Base-by-base conservation (phyloP, 2,113 vertebrate genomes). In the Ammospiza nelsoni region DNA sequence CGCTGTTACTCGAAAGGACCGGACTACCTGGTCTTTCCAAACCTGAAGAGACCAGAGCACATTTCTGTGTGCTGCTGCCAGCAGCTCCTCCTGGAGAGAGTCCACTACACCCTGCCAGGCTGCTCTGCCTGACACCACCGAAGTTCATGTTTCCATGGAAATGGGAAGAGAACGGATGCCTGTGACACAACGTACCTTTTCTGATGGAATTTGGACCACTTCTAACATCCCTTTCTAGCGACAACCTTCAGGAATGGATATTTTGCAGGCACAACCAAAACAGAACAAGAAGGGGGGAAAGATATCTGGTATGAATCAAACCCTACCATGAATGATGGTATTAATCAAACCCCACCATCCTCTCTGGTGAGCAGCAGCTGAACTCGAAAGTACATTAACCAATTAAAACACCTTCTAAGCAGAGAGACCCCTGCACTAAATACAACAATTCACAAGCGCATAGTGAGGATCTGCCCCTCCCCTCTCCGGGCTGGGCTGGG, bases 141-240 rank as follows among this genome's bases (percentile, higher is more conserved):
- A 74, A 92, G 65, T 63, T 65, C 88, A 33, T 3, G 95, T 96
- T 96, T 94, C 95, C 94, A 96, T 95, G 96, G 95, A 97, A 96
- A 97, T 93, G 67, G 69, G 43, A 79, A 84, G 25, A 68, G 92
- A 92, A 90, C 17, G 68, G 82, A 71, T 37, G 83, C 55, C 48
- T 68, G 52, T 75, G 82, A 39, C 68, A 90, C 2, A 44, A 77
- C 41, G 63, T 39, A 73, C 83, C 90, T 92, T 86, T 92, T 65
- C 90, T 8, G 1, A 71, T 41, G 35, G 18, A 82, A 59, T 71
- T 46, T 48, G 39, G 65, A 65, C 48, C 44, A 57, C 31, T 81
- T 81, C 73, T 78, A 90, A 46, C 4, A 4, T 15, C 44, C 9
- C 24, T 68, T 54, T 69, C 71, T 82, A 71, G 48, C 27, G 25